Percentiles rank a stretch among this genome's conserved stretches.
Conservation (phyloP, 2,113 vertebrate species). For the Formicarius rufipectus region DNA sequence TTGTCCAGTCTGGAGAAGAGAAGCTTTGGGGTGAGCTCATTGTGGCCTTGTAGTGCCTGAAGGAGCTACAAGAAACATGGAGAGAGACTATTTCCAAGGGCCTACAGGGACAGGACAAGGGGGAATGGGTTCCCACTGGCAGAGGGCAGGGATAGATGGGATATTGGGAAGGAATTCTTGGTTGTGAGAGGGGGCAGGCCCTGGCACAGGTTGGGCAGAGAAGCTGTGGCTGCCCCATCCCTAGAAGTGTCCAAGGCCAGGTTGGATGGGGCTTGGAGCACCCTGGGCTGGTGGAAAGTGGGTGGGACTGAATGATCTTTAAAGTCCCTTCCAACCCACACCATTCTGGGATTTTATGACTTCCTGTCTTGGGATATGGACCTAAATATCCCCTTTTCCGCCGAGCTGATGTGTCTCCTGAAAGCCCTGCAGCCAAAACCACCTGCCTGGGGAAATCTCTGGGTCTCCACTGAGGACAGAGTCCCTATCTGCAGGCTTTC, state of each 20-base stretch:
- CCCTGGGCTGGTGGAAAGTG: accelerated
- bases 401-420: neutral
- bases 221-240: neutral
- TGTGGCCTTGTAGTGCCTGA: neutral
- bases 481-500: neutral
- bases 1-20: neutral
- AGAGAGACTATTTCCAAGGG: neutral
- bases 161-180: neutral
- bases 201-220: neutral
- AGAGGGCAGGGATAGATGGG: neutral
- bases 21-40: accelerated
- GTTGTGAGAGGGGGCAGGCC: accelerated
- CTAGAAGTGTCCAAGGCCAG: neutral
- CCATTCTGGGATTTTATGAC: neutral
- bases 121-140: neutral
- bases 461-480: neutral
- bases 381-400: neutral
- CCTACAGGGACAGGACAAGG: neutral
- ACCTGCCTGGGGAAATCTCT: neutral
- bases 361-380: neutral
- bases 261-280: accelerated
- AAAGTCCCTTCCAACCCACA: neutral
- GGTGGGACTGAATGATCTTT: accelerated
- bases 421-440: neutral
- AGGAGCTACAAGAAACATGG: neutral